Percentiles rank a stretch among this genome's conserved stretches.
phyloP scores from a whole-genome alignment of 2,113 vertebrate species.

The Polypterus senegalus region DNA sequence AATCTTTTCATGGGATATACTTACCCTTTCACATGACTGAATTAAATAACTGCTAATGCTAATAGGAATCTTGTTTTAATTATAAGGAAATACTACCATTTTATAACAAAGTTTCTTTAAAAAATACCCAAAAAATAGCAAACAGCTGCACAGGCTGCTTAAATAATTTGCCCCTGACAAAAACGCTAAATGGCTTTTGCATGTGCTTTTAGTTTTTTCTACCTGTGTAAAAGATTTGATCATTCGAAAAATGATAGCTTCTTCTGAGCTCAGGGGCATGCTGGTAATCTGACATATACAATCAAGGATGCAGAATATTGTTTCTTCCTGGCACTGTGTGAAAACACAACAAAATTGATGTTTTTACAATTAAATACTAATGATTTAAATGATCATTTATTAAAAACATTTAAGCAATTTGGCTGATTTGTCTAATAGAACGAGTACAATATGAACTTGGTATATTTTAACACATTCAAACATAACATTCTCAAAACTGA shows the following conservation, averaged over 20 bases:
- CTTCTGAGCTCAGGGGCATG: constrained; percentile 47
- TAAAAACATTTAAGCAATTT: not conserved
- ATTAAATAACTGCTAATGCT: no score
- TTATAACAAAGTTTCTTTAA: no score
- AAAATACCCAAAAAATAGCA: no score
- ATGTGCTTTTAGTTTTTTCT: constrained; percentile 2
- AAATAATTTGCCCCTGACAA: not conserved
- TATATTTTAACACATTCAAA: no score
- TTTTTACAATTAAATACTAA: not conserved
- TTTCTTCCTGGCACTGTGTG: constrained; percentile 47
- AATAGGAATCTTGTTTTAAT: no score
- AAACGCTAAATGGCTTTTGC: not conserved
- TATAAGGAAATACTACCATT: no score
- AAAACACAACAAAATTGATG: not conserved
- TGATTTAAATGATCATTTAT: not conserved
- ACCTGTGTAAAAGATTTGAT: constrained; percentile 49
- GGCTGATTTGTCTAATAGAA: not conserved
- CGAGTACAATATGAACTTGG: not conserved
- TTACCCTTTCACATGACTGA: no score
- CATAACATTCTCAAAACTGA: no score
- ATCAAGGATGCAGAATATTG: constrained; percentile 49
- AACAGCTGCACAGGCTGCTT: no score
- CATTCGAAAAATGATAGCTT: constrained; percentile 41
- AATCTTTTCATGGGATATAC: no score
- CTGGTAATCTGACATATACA: constrained; percentile 47